phyloP scores from a whole-genome alignment of 1,140 invertebrate species.

The Zaprionus africanus region DNA sequence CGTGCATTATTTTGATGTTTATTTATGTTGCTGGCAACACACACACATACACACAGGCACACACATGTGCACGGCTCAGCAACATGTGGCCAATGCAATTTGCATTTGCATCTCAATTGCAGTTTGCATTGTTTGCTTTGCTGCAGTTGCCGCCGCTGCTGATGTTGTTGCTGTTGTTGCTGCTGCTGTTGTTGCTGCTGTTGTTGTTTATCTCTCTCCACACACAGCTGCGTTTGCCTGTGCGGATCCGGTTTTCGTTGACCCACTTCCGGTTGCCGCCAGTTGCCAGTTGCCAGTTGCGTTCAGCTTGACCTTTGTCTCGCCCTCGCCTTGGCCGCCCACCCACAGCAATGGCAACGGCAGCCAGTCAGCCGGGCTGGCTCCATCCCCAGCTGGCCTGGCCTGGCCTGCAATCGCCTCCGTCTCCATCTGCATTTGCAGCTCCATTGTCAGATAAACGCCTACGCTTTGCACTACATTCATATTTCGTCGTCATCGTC shows the following conservation, averaged over 20 bases:
- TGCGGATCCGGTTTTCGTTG: conserved; percentile 77
- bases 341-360: conserved; percentile 16
- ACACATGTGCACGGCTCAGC: conserved; percentile 32
- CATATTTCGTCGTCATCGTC: conserved; percentile 54
- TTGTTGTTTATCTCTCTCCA: conserved; percentile 62
- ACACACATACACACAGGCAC: conserved; percentile 27
- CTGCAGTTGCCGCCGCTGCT: conserved; percentile 39
- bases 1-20: conserved; percentile 80
- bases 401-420: conserved; percentile 8
- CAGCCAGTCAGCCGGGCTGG: conserved; percentile 21
- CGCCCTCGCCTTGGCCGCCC: conserved; percentile 41
- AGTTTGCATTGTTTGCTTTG: conserved; percentile 75
- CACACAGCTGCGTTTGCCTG: conserved; percentile 69
- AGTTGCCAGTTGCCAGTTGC: conserved; percentile 55
- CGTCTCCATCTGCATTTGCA: conserved; percentile 10
- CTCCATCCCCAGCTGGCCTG: conserved; percentile 6
- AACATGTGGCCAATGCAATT: conserved; percentile 75
- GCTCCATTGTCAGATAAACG: conserved; percentile 33
- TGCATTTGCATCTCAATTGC: conserved; percentile 80
- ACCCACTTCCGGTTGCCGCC: conserved; percentile 74
- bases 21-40: conserved; percentile 71
- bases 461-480: conserved; percentile 77
- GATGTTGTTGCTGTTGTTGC: conserved; percentile 38
- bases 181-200: conserved; percentile 34
- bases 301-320: conserved; percentile 67